Evolutionary conservation across 2,888 invertebrate species (phyloP).

Genomic region (Hemithea aestivaria): DNA sequence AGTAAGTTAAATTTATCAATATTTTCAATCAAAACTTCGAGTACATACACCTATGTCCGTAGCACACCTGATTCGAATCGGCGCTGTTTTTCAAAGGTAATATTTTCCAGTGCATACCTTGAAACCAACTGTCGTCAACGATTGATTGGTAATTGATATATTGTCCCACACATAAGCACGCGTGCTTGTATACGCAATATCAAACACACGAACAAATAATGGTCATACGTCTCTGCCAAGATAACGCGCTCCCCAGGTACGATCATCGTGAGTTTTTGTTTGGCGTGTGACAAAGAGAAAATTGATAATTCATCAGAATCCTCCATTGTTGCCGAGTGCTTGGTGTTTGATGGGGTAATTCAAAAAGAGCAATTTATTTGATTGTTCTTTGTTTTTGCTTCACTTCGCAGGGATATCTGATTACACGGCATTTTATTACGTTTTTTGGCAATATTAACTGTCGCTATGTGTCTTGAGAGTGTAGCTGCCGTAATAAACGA

Average conservation of each 20-base stretch:
- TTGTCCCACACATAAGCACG: slow-evolving; percentile 35
- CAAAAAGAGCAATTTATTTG: slow-evolving; percentile 56
- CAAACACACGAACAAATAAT: slow-evolving; percentile 61
- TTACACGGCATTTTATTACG: slow-evolving; percentile 27
- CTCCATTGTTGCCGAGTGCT: slow-evolving; percentile 55
- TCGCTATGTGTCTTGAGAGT: slow-evolving; percentile 25
- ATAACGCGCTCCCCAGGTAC: slow-evolving; percentile 68
- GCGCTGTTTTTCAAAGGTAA: slow-evolving; percentile 3
- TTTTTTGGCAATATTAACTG: slow-evolving; percentile 29
- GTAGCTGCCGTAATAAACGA: slow-evolving; percentile 25
- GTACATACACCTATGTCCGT: too few relatives aligned
- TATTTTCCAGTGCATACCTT: slow-evolving; percentile 37
- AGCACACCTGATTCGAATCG: too few relatives aligned
- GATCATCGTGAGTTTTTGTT: slow-evolving; percentile 66
- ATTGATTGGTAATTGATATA: slow-evolving; percentile 67
- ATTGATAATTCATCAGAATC: slow-evolving; percentile 70
- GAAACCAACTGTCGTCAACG: slow-evolving; percentile 50
- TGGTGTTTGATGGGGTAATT: slow-evolving; percentile 57
- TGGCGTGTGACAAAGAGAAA: slow-evolving; percentile 68
- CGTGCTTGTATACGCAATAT: slow-evolving; percentile 39
- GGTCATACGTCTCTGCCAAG: slow-evolving; percentile 73
- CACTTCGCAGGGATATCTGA: slow-evolving; percentile 26
- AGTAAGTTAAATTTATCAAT: too few relatives aligned
- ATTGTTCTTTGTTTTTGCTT: slow-evolving; percentile 52
- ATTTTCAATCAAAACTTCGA: too few relatives aligned